Conservation (phyloP, 2,797 vertebrate species). For the Danio jaintianensis region DNA sequence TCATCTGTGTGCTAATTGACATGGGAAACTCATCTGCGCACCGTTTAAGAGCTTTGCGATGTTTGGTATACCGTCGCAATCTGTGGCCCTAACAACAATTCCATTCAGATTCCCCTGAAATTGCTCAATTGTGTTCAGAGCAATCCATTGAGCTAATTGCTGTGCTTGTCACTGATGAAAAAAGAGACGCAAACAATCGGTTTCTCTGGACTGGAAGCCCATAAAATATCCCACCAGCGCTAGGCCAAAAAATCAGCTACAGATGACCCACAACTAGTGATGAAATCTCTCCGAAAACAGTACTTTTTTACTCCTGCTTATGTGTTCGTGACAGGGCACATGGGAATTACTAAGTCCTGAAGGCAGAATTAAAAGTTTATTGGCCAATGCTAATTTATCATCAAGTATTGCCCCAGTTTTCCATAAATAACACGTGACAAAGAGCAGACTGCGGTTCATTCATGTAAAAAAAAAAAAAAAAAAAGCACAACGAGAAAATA, state of each 20-base stretch:
- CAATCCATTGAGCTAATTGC: conserved; percentile 55
- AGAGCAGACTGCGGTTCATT: not conserved
- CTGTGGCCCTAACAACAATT: conserved; percentile 60
- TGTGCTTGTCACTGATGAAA: conserved; percentile 61
- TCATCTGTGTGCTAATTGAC: conserved; percentile 38
- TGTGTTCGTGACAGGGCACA: not conserved
- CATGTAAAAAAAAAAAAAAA: not conserved
- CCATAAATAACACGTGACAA: conserved; percentile 16
- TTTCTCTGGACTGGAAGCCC: conserved; percentile 49
- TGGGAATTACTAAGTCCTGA: not conserved
- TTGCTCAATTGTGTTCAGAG: conserved; percentile 62
- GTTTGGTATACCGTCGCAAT: conserved; percentile 54
- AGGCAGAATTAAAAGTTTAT: conserved; percentile 11
- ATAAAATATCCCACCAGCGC: not conserved
- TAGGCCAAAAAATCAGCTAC: conserved; percentile 27
- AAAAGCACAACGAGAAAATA: not conserved
- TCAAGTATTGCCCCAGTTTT: not conserved
- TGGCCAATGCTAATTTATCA: conserved; percentile 26
- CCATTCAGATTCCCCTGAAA: conserved; percentile 68
- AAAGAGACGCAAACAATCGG: conserved; percentile 61
- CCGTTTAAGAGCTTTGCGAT: conserved; percentile 53
- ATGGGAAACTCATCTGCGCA: conserved; percentile 23
- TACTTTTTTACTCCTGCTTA: not conserved
- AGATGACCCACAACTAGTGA: not conserved
- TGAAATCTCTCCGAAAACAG: conserved; percentile 8